A percentile compares a stretch with the other conserved stretches of the same genome.
These are phyloP conservation scores for Festucalex cinctus DNA, from an alignment of 2,113 vertebrate genomes.

Conservation along the genomic window DNA sequence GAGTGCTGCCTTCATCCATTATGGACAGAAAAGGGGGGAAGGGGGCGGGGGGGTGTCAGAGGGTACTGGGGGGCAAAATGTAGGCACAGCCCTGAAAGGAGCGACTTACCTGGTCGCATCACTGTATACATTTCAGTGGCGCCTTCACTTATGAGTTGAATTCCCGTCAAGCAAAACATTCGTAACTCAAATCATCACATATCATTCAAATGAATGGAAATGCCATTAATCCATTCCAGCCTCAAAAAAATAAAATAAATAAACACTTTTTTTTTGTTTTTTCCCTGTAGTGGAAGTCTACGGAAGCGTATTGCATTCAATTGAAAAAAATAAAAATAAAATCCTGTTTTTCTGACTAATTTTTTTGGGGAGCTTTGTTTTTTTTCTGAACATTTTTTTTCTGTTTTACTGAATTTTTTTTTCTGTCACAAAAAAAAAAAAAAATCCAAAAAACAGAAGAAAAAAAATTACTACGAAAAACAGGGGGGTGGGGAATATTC, in stretches of 20 bases:
- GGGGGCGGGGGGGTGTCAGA: background rate
- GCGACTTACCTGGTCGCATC: background rate
- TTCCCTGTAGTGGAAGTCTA: too few relatives aligned
- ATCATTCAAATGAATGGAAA: background rate
- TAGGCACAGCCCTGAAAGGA: background rate
- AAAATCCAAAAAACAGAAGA: too few relatives aligned
- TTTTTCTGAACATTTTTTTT: too few relatives aligned
- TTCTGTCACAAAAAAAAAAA: too few relatives aligned
- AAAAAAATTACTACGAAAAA: too few relatives aligned
- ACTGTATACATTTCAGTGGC: background rate
- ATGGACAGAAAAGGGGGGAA: conserved; percentile 16
- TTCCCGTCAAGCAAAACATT: background rate
- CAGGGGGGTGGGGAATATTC: too few relatives aligned
- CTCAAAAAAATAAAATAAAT: background rate
- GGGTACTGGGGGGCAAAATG: background rate
- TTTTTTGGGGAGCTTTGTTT: too few relatives aligned
- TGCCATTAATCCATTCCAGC: background rate
- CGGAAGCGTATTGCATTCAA: too few relatives aligned
- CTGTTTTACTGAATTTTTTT: too few relatives aligned
- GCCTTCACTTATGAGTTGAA: background rate
- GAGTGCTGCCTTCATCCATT: conserved; percentile 67
- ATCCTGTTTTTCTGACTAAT: too few relatives aligned
- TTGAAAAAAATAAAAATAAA: too few relatives aligned
- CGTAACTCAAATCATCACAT: background rate
- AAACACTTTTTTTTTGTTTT: too few relatives aligned